Evolutionary conservation across 2,113 vertebrate genomes (phyloP).

Genomic region (Arvicanthis niloticus): DNA sequence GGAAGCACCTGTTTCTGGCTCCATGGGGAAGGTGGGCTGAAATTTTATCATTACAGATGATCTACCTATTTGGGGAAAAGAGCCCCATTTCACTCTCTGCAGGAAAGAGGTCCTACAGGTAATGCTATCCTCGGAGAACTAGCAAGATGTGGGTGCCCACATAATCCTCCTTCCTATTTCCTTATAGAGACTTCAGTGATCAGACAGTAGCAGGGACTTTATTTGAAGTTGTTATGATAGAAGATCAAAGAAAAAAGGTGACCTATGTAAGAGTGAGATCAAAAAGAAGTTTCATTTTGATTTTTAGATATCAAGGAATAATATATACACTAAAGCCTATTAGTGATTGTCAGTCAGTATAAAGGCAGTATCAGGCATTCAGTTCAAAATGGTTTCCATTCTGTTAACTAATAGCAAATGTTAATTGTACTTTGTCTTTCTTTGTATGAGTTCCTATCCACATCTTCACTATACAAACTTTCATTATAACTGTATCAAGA

Average conservation of each 20-base stretch:
- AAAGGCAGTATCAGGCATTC: background rate
- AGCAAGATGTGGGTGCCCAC: background rate
- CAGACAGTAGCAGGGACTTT: background rate
- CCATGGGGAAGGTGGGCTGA: background rate
- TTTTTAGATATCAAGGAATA: conserved; percentile 64
- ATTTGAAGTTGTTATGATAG: conserved; percentile 44
- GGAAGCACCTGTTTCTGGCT: background rate
- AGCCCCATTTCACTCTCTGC: background rate
- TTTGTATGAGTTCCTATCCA: background rate
- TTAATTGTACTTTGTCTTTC: conserved; percentile 18
- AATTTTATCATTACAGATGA: background rate
- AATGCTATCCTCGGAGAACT: background rate
- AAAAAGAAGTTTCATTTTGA: conserved; percentile 68
- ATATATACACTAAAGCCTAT: conserved; percentile 28
- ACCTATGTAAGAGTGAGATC: conserved; percentile 54
- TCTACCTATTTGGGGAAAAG: background rate
- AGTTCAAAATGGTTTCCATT: background rate
- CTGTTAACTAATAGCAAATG: conserved; percentile 30
- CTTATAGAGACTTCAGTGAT: background rate
- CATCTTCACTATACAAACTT: background rate
- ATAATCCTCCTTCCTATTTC: background rate
- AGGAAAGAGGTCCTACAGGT: too few species aligned
- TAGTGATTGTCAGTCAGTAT: conserved; percentile 49
- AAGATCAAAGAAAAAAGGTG: conserved; percentile 60
- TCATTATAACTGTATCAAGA: background rate